Conservation (phyloP, 2,113 vertebrate genomes). For the Rhinoptilus africanus region DNA sequence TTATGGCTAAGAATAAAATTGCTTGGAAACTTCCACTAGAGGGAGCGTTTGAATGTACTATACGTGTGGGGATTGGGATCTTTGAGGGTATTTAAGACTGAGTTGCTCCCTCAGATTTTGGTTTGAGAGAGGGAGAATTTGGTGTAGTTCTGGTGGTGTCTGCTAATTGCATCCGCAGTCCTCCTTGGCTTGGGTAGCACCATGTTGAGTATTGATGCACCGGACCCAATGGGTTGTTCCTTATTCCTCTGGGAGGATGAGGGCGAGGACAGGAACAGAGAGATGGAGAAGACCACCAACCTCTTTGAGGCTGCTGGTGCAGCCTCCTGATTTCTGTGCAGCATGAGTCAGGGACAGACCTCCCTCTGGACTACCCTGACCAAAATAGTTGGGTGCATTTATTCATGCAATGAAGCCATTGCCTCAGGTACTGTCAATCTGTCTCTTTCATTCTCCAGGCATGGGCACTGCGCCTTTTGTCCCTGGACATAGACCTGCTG, state of each 20-base stretch:
- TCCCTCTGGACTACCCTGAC: not conserved
- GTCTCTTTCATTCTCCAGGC: rapidly evolving
- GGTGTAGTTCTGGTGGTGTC: not conserved
- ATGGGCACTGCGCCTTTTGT: not conserved
- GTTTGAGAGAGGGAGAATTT: not conserved
- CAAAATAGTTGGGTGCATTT: not conserved
- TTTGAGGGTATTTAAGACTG: not conserved
- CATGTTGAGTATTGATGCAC: not conserved
- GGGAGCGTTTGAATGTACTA: conserved; percentile 42
- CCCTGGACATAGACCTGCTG: not conserved
- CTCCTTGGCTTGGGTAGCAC: not conserved
- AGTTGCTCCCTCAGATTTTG: not conserved
- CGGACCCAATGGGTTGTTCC: not conserved
- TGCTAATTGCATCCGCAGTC: not conserved
- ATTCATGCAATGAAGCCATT: not conserved
- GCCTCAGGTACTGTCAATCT: not conserved
- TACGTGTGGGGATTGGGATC: not conserved
- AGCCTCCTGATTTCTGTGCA: not conserved
- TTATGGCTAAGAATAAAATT: not conserved
- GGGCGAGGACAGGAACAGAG: not conserved
- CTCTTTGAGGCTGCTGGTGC: not conserved
- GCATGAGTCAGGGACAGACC: not conserved
- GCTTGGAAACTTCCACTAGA: conserved; percentile 39
- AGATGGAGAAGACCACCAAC: not conserved
- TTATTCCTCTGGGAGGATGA: not conserved